Evolutionary conservation across 2,113 vertebrate species (phyloP), one percentile per base, ranked within the genome.

Genomic region (Elaphurus davidianus): DNA sequence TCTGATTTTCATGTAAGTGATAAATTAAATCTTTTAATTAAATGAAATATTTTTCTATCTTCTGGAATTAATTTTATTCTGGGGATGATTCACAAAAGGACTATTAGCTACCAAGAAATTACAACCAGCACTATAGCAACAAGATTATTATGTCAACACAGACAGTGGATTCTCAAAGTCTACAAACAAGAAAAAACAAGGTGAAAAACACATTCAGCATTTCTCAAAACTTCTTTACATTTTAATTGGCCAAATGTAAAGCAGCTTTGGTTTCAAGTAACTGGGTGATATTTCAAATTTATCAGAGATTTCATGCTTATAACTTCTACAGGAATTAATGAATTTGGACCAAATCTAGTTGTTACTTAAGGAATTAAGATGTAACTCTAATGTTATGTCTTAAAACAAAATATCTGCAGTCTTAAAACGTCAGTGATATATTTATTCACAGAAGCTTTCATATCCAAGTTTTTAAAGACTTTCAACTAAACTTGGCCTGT

Each of bases 151-250:
- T 84, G 86, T 60, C 83, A 96, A 60, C 50, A 23, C 17, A 83
- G 74, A 67, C 28, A 57, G 33, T 67, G 17, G 13, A 55, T 83
- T 95, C 64, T 92, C 52, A 81, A 90, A 91, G 13, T 21, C 25
- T 47, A 90, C 90, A 64, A 71, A 50, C 1, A 97, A 97, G 30
- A 59, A 87, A 97, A 96, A 97, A 50, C 43, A 90, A 78, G 91
- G 33, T 90, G 30, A 92, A 97, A 95, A 93, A 59, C 7, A 62
- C 21, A 91, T 40, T 86, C 55, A 50, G 8, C 23, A 54, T 67
- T 96, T 83, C 76, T 84, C 91, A 76, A 74, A 40, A 87, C 59
- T 87, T 87, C 67, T 91, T 93, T 87, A 89, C 6, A 74, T 57
- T 95, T 92, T 93, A 71, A 86, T 81, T 87, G 30, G 36, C 40